These are phyloP conservation scores for Macrocentrus cingulum DNA, from an alignment of 1,140 invertebrate species.

Conservation along the genomic window DNA sequence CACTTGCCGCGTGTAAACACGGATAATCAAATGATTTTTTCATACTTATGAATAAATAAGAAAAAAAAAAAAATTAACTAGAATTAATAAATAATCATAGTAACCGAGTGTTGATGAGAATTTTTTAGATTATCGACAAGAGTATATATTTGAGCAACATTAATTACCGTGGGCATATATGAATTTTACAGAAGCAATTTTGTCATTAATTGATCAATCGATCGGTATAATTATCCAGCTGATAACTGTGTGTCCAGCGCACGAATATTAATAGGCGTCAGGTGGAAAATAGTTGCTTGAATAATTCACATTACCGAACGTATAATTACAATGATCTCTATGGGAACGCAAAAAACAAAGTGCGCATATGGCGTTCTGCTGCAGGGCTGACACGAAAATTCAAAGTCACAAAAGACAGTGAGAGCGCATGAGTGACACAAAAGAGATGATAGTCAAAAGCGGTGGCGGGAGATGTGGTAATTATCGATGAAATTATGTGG, in stretches of 20 bases:
- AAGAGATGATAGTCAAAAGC: conserved; percentile 12
- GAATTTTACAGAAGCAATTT: too few relatives aligned
- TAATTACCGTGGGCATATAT: too few relatives aligned
- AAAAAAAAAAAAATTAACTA: neutral
- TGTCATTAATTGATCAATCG: too few relatives aligned
- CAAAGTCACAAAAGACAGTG: conserved; percentile 10
- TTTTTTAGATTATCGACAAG: too few relatives aligned
- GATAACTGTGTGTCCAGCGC: too few relatives aligned
- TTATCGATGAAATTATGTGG: conserved; percentile 48
- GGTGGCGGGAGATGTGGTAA: conserved; percentile 28
- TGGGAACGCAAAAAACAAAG: too few relatives aligned
- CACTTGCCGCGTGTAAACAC: conserved; percentile 13
- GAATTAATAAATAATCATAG: conserved; percentile 7
- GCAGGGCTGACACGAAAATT: conserved; percentile 14
- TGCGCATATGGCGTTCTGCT: too few relatives aligned
- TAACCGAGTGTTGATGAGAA: neutral
- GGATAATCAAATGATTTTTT: conserved; percentile 36
- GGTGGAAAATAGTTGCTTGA: too few relatives aligned
- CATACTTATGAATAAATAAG: neutral
- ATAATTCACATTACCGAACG: neutral
- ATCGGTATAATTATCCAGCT: too few relatives aligned
- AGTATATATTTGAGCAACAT: too few relatives aligned
- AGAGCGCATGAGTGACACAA: conserved; percentile 30
- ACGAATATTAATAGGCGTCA: too few relatives aligned
- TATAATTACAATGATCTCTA: neutral